Percentiles rank a stretch among this genome's conserved stretches.
Conservation (phyloP, 2,797 vertebrate species). For the Poecilia picta region DNA sequence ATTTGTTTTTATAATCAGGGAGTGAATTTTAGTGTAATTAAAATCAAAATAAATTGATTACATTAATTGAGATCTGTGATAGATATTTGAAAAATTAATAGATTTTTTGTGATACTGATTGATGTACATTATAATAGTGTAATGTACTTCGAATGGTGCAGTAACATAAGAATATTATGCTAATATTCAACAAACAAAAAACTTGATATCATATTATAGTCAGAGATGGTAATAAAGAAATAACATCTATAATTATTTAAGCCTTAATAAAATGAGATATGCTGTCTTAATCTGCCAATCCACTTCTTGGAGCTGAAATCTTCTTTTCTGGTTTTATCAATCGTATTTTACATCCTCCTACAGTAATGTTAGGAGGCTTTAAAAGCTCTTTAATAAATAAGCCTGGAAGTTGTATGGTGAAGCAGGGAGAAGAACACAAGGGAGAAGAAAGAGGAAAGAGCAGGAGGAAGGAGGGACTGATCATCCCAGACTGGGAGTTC, state of each 20-base stretch:
- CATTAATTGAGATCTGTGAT: neutral
- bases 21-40: neutral
- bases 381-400: slow-evolving; percentile 38
- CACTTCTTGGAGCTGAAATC: slow-evolving; percentile 5
- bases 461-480: slow-evolving; percentile 61
- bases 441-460: slow-evolving; percentile 32
- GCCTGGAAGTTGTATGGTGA: slow-evolving; percentile 50
- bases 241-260: neutral
- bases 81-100: neutral
- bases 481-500: slow-evolving; percentile 85
- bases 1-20: neutral
- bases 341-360: slow-evolving; percentile 26
- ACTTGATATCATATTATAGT: neutral
- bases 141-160: neutral
- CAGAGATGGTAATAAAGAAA: neutral
- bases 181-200: neutral
- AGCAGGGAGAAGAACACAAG: slow-evolving; percentile 29
- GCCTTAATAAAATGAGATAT: neutral
- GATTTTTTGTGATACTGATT: neutral
- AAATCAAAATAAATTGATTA: neutral
- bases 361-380: slow-evolving; percentile 19
- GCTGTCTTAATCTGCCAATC: slow-evolving; percentile 7
- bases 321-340: slow-evolving; percentile 26
- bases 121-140: neutral
- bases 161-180: neutral